Evolutionary conservation across 2,797 vertebrate genomes (phyloP), one percentile per base, ranked within the genome.

Genomic region (Arctocebus calabarensis): DNA sequence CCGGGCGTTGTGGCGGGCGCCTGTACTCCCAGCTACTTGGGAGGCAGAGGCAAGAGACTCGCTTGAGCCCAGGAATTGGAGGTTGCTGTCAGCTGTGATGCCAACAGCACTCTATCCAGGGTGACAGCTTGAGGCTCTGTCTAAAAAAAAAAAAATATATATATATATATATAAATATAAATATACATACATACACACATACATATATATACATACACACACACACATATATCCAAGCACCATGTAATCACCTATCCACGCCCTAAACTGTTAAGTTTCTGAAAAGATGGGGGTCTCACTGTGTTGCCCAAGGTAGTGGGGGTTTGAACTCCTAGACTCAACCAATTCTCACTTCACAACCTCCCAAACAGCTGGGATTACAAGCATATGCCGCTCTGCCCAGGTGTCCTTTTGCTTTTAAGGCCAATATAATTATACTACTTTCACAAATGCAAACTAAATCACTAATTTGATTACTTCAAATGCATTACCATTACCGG

Each of bases 391-490:
- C 29, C 16, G n/a, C 32, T 66, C 16, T 19, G 64, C 64, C 64
- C 64, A 66, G 32, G 29, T 66, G 16, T n/a, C 32, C 32, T 75
- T 48, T 90, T 59, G 52, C 32, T 88, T 71, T 40, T 82, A 95
- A 82, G 22, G 29, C 27, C 73, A 84, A 59, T 29, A 52, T 29
- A 55, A 82, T 27, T 70, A 83, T 29, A 14, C 48, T 62, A 75
- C 40, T 88, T 79, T 37, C 59, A 84, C 29, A 93, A 94, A 77
- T 34, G 66, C 55, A 94, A 85, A 75, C 64, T 43, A 84, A 22
- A 9, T 86, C 61, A 43, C 52, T 61, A 22, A 17, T 85, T 37
- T 71, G 14, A 64, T 82, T 70, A 89, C 45, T 66, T 55, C 22
- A 71, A 88, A 73, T 40, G 43, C 52, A 84, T 55, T 62, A 64